phyloP scores from a whole-genome alignment of 1,140 invertebrate genomes.

The Drosophila triauraria region DNA sequence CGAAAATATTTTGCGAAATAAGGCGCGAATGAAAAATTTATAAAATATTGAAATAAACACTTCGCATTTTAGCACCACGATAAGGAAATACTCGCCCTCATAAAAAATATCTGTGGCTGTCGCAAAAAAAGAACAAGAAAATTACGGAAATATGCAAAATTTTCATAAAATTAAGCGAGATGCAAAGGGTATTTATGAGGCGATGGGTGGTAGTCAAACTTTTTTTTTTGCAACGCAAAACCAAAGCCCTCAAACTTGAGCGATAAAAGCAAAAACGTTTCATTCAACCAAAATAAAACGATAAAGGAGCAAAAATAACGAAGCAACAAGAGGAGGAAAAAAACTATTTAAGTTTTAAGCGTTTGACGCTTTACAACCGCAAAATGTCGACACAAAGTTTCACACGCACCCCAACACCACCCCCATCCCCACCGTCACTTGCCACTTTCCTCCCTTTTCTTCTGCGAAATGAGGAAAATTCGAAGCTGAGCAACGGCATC shows the following conservation, averaged over 20 bases:
- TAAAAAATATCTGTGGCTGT: constrained; percentile 53
- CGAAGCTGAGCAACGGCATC: constrained; percentile 35
- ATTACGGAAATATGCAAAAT: constrained; percentile 55
- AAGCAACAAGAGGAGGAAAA: constrained; percentile 28
- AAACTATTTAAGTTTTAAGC: constrained; percentile 81
- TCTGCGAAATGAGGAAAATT: constrained; percentile 19
- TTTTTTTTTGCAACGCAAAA: constrained; percentile 44
- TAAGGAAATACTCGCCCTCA: constrained; percentile 38
- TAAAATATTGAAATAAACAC: constrained; percentile 82
- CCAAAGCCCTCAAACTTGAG: constrained; percentile 58
- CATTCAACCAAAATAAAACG: constrained; percentile 45
- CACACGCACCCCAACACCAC: constrained; percentile 34
- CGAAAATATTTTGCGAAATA: constrained; percentile 80
- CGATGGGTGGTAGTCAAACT: constrained; percentile 13
- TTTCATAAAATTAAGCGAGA: constrained; percentile 59
- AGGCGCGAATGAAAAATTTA: constrained; percentile 83
- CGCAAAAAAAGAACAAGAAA: constrained; percentile 5
- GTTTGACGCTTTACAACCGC: constrained; percentile 81
- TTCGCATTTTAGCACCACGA: constrained; percentile 65
- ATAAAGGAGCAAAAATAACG: constrained; percentile 26
- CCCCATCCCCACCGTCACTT: neutral
- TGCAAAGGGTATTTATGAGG: constrained; percentile 16
- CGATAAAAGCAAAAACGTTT: constrained; percentile 60
- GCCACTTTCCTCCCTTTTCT: constrained; percentile 6
- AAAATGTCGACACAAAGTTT: constrained; percentile 81